Base-by-base conservation (phyloP, 2,888 invertebrate species). In the Bursaphelenchus okinawaensis region DNA sequence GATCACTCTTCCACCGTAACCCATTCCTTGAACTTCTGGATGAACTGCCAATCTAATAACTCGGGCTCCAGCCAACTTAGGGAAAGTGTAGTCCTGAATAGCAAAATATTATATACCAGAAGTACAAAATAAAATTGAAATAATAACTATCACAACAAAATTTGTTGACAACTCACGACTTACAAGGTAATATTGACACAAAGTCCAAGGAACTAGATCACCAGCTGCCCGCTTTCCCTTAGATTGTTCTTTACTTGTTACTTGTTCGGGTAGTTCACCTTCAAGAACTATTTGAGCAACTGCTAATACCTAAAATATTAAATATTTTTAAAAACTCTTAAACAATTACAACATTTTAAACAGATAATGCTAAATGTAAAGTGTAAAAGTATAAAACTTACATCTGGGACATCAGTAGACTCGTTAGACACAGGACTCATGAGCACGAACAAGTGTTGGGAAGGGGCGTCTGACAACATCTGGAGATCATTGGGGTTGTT, bases 151-250 rank as follows among this genome's bases (percentile, higher is more conserved):
- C 20, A 8, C 7, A 29, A 27, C 56, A 62, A 52, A 20, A 26
- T 22, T 4, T 6, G 51, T 31, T 4, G 27, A 50, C 12, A 40
- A 40, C n/a, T 26, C 26, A 27, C 12, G n/a, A n/a, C 52, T 7
- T 24, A 75, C 78, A 76, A 77, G 61, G 62, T 78, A 82, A 84
- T 96, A 94, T 81, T 96, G 95, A 6, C 93, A 91, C 3, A 99
- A 87, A 62, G 94, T 95, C 98, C 98, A 99, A 0, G 98, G 98
- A 74, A 99, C 93, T 12, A 99, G 87, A 85, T 99, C 98, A 0
- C 98, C 98, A 7, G 93, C 89, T 0, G 94, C 92, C 78, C 92
- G 88, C 78, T 90, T 90, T 0, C 95, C 95, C 70, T 91, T 87
- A 0, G 90, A 88, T 62, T 95, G 85, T 27, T 90, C 90, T 79